Percentiles rank a stretch among this genome's conserved stretches.
phyloP scores from a whole-genome alignment of 2,113 vertebrate species.

The Psilopsiagon aurifrons region DNA sequence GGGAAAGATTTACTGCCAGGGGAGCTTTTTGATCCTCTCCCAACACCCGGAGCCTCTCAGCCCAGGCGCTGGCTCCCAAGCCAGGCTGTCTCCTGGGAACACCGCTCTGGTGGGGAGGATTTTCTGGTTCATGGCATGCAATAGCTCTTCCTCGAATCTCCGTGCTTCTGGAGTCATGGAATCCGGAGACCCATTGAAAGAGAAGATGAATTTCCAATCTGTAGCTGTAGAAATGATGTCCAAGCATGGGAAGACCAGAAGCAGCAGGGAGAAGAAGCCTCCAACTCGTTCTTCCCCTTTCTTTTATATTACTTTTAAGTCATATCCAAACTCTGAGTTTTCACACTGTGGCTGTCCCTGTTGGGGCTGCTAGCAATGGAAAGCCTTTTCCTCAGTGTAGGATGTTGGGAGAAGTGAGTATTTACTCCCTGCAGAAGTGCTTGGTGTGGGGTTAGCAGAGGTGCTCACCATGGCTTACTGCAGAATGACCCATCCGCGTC shows the following conservation, averaged over 20 bases:
- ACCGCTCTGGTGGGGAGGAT: conserved; percentile 8
- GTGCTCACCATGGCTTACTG: not conserved
- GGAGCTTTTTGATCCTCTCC: conserved; percentile 69
- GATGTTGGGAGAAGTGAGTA: not conserved
- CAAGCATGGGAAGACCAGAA: not conserved
- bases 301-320: not conserved
- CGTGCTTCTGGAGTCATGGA: not conserved
- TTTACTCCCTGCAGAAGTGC: not conserved
- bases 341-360: not conserved
- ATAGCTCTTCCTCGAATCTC: not conserved
- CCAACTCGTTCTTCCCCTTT: not conserved
- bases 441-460: not conserved
- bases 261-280: not conserved
- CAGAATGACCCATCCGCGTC: not conserved
- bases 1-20: conserved; percentile 70
- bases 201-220: not conserved
- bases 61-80: conserved; percentile 3
- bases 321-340: not conserved
- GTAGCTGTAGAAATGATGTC: not conserved
- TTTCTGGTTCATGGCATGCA: not conserved
- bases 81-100: conserved; percentile 29
- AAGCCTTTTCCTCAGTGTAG: not conserved
- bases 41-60: conserved; percentile 17
- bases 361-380: not conserved
- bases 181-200: not conserved